These are phyloP conservation scores for Drosophila virilis DNA, from an alignment of 1,140 invertebrate genomes.

Conservation along the genomic window DNA sequence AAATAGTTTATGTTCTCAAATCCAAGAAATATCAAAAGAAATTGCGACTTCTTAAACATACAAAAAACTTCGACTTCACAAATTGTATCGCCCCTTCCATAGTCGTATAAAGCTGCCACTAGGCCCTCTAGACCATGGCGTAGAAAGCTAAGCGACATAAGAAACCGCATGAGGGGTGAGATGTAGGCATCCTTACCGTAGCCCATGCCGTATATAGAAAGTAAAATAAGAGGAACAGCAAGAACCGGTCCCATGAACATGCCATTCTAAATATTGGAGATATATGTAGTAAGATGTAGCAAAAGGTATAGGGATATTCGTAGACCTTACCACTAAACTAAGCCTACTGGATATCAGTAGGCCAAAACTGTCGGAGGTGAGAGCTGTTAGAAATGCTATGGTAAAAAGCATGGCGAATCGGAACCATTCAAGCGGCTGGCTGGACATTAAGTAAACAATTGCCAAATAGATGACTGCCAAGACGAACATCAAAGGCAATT, in stretches of 20 bases:
- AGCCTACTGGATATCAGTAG: slow-evolving; percentile 89
- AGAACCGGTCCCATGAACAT: slow-evolving; percentile 91
- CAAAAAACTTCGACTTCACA: slow-evolving; percentile 90
- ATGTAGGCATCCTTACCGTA: slow-evolving; percentile 86
- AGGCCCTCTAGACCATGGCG: slow-evolving; percentile 91
- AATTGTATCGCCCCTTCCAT: slow-evolving; percentile 87
- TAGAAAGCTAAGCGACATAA: slow-evolving; percentile 94
- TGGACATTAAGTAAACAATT: slow-evolving; percentile 93
- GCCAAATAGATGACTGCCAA: slow-evolving; percentile 91
- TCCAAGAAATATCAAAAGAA: slow-evolving; percentile 72
- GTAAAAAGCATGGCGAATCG: slow-evolving; percentile 89
- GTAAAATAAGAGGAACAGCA: slow-evolving; percentile 90
- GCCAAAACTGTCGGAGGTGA: slow-evolving; percentile 91
- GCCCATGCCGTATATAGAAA: slow-evolving; percentile 91
- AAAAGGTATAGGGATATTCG: no score
- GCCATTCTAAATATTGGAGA: slow-evolving; percentile 87
- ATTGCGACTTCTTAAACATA: slow-evolving; percentile 87
- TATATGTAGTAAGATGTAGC: background rate
- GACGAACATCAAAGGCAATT: slow-evolving; percentile 89
- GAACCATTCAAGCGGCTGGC: slow-evolving; percentile 92
- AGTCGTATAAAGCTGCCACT: slow-evolving; percentile 91
- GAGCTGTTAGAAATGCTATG: slow-evolving; percentile 88
- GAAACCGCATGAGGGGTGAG: slow-evolving; percentile 88
- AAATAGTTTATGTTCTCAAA: slow-evolving; percentile 74
- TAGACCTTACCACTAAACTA: slow-evolving; percentile 88